A percentile compares a stretch with the other conserved stretches of the same genome.
phyloP scores from a whole-genome alignment of 2,797 vertebrate species.

The Brachyalestes nurse region DNA sequence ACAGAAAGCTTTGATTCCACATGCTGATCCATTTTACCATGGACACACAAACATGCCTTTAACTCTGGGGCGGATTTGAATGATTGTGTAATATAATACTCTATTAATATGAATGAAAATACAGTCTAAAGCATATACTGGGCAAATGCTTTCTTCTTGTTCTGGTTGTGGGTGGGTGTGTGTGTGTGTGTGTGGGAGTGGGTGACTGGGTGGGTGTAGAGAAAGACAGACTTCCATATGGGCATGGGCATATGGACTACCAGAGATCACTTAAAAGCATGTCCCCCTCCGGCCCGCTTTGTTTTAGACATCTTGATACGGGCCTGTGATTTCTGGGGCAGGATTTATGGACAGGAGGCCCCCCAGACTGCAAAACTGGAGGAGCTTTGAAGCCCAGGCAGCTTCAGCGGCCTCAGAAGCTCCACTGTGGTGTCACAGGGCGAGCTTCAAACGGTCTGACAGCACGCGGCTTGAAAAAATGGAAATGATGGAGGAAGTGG shows the following conservation, averaged over 20 bases:
- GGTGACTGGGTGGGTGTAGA: background rate
- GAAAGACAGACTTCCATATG: constrained; percentile 27
- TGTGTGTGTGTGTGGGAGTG: background rate
- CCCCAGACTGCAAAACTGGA: constrained; percentile 35
- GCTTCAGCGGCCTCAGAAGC: constrained; percentile 42
- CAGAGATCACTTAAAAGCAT: constrained; percentile 31
- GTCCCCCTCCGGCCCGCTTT: constrained; percentile 28
- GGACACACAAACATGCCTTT: too few species aligned
- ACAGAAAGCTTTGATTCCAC: too few species aligned
- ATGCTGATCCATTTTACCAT: too few species aligned
- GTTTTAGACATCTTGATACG: constrained; percentile 57
- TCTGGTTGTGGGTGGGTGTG: background rate
- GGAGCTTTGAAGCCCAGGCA: constrained; percentile 55
- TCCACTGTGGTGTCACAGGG: constrained; percentile 45
- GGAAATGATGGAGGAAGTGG: constrained; percentile 50
- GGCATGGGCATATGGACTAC: constrained; percentile 27
- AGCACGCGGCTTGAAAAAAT: constrained; percentile 49
- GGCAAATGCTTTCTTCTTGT: background rate
- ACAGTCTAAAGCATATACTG: background rate
- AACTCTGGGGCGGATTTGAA: too few species aligned
- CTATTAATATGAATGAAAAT: too few species aligned
- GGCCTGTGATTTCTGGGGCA: constrained; percentile 50
- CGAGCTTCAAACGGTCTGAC: constrained; percentile 57
- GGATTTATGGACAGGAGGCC: constrained; percentile 56
- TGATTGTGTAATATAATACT: too few species aligned